phyloP scores from a whole-genome alignment of 1,140 invertebrate genomes.

The Thereuonema tuberculata region DNA sequence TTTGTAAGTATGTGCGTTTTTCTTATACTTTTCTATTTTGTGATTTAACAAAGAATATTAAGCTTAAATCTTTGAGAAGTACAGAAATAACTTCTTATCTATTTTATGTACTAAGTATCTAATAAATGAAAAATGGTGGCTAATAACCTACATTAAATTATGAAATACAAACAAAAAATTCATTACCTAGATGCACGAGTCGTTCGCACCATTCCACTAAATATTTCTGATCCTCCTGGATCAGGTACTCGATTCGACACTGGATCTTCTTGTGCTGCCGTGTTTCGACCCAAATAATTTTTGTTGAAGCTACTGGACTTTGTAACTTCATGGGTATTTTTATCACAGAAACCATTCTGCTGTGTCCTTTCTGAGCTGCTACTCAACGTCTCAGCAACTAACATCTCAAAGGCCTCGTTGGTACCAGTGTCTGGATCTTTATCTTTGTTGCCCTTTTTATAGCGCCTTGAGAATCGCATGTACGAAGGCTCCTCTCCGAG shows the following conservation, averaged over 20 bases:
- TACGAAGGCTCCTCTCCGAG: conserved; percentile 5
- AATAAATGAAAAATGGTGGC: too few species aligned
- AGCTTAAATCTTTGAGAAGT: too few species aligned
- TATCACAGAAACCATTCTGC: background rate
- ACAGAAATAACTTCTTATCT: too few species aligned
- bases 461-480: conserved; percentile 8
- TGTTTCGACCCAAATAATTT: too few species aligned
- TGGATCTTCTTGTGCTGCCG: background rate
- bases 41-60: too few species aligned
- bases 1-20: too few species aligned
- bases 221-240: background rate
- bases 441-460: background rate
- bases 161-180: too few species aligned
- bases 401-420: background rate
- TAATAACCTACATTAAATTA: too few species aligned
- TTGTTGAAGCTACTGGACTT: background rate
- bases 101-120: too few species aligned
- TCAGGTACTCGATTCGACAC: background rate
- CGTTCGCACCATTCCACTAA: conserved; percentile 16
- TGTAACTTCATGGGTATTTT: background rate
- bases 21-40: too few species aligned
- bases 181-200: conserved; percentile 20
- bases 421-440: conserved; percentile 10
- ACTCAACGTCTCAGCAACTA: background rate
- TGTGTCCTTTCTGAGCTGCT: background rate